Evolutionary conservation across 1,140 invertebrate genomes (phyloP), one percentile per base, ranked within the genome.

Genomic region (Globodera ellingtonae): DNA sequence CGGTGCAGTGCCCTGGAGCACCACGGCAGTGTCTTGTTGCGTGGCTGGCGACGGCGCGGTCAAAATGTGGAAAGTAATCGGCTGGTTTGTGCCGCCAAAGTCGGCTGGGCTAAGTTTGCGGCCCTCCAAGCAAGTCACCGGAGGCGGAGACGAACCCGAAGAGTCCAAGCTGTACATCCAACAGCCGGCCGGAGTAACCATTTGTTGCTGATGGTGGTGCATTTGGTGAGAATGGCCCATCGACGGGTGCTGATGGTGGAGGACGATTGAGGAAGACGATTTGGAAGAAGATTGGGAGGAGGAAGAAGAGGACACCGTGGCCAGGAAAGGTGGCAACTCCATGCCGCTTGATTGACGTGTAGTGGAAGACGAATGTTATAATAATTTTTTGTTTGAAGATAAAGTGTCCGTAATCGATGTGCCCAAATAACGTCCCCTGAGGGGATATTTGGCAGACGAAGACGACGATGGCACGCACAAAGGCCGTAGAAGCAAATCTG

Each of bases 301-400:
- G 5, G 75, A 62, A 21, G 75, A 56, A 24, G 79, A 73, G n/a
- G 72, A 44, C 18, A 67, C 44, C 15, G 71, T 76, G 44, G 79
- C 79, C n/a, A 80, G 73, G 24, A 80, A 80, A 18, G 79, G 79
- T 21, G 79, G 79, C 52, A 80, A 75, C 75, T 80, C 79, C 79
- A 77, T 77, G 35, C 15, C 35, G 67, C 46, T 7, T 18, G 67
- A 35, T 44, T 70, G 24, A 35, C 35, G 35, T 35, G 35, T 35
- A 35, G 66, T 44, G 24, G 5, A 44, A 47, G 56, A 10, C 5
- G 10, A 15, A 62, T 62, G 56, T 3, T 6, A 62, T 62, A 13
- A 62, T 15, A 62, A 62, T 62, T 35, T 35, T 0, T 35, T 35
- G 35, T 35, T 35, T 35, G 35, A 24, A 24, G 24, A 24, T 35